phyloP scores from a whole-genome alignment of 1,140 invertebrate genomes.

The Cyclina sinensis region DNA sequence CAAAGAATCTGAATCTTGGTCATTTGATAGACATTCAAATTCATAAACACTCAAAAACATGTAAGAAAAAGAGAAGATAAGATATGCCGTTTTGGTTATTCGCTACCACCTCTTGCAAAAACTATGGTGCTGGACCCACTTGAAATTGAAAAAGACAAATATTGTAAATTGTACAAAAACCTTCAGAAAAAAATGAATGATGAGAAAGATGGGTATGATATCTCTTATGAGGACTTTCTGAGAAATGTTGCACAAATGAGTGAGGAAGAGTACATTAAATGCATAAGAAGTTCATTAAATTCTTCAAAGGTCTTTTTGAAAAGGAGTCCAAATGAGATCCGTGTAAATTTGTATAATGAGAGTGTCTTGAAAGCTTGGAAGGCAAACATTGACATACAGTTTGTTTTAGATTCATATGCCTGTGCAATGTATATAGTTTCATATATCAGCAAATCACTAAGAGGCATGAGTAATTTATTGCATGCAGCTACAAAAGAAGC shows the following conservation, averaged over 20 bases:
- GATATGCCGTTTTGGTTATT: background rate
- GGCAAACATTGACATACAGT: conserved; percentile 72
- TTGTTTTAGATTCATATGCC: conserved; percentile 64
- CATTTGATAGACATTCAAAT: background rate
- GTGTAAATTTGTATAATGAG: conserved; percentile 55
- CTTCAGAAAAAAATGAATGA: background rate
- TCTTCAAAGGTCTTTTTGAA: conserved; percentile 60
- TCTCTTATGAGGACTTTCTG: background rate
- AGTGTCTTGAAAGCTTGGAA: conserved; percentile 61
- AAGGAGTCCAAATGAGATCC: conserved; percentile 41
- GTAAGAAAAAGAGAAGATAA: background rate
- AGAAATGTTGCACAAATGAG: conserved; percentile 39
- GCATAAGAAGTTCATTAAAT: conserved; percentile 46
- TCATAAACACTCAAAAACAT: background rate
- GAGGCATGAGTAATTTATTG: conserved; percentile 40
- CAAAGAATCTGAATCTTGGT: background rate
- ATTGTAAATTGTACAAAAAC: no score
- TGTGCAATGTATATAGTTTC: conserved; percentile 20
- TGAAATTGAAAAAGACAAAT: no score
- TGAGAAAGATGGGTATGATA: background rate
- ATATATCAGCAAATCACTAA: conserved; percentile 28
- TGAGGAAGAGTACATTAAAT: conserved; percentile 60
- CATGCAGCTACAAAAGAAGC: conserved; percentile 23
- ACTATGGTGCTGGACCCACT: background rate
- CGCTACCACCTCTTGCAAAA: background rate